These are phyloP conservation scores for Phyllotreta striolata DNA, from an alignment of 2,888 invertebrate genomes.

Conservation along the genomic window DNA sequence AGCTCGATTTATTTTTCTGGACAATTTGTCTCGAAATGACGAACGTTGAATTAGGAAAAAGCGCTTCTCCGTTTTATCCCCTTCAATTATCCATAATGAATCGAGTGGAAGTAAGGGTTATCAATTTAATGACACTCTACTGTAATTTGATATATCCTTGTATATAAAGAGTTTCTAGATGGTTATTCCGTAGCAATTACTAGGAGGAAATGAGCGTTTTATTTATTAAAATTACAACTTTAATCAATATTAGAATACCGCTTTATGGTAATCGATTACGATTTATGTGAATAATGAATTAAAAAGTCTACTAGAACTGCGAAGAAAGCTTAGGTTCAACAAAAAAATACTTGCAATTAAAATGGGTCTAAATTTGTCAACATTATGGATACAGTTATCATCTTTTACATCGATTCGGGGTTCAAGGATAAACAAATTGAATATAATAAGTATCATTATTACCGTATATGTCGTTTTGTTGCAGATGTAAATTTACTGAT, in stretches of 20 bases:
- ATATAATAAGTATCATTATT: no score
- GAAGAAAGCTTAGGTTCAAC: no score
- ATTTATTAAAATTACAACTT: constrained; percentile 12
- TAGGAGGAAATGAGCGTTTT: constrained; percentile 7
- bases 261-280: no score
- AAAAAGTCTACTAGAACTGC: no score
- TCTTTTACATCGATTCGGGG: no score
- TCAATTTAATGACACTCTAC: constrained; percentile 13
- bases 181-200: not conserved
- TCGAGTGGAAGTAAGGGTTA: constrained; percentile 18
- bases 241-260: not conserved
- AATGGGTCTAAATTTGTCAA: no score
- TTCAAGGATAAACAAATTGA: no score
- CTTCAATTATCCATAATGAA: constrained; percentile 17
- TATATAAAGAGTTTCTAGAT: constrained; percentile 10
- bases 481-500: no score
- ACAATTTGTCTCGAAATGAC: constrained; percentile 12
- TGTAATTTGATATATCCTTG: constrained; percentile 15
- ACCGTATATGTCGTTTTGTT: no score
- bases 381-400: no score
- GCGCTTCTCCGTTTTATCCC: constrained; percentile 1
- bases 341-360: no score
- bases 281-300: no score
- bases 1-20: constrained; percentile 14
- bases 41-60: constrained; percentile 4